Evolutionary conservation across 23 tunicate genomes (phyloP), one percentile per base, ranked within the genome.

Genomic region (Halocynthia roretzi): DNA sequence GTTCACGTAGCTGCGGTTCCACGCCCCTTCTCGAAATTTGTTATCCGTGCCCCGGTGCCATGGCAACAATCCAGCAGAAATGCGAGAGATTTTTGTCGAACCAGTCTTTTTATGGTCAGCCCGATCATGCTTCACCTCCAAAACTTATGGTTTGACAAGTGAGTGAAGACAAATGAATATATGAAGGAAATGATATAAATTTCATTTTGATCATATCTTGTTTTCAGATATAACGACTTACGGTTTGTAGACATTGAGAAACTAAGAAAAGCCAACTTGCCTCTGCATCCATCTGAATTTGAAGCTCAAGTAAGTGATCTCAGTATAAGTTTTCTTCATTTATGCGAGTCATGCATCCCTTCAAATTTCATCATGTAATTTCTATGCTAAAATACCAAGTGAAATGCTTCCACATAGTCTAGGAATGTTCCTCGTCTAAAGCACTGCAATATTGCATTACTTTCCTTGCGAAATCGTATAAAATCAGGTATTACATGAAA

Each of bases 1-100:
- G 90, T 91, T 21, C 84, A 86, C 18, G 84, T 91, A 7, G 15
- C 77, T 12, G 86, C 86, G 7, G 71, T 85, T 60, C 97, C 97
- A 6, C 82, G 82, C 17, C 84, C 86, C n/a, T 85, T 85, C 70
- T 48, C 22, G 40, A 83, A 52, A 15, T 72, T 77, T 15, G 76
- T 71, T 7, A 87, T 93, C 76, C 80, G 98, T 7, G 98, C 98
- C 7, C 98, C 98, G 22, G 98, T 93, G 40, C 98, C 98, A n/a
- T 93, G 98, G 98, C 67, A 76, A 10, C 52, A 62, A 17, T 75
- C 75, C 12, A 80, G 80, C 72, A 12, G 63, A 50, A 6, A 61
- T 8, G 85, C 98, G n/a, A 75, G 89, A 49, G 86, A 84, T 64
- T 81, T 54, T 71, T 93, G 98, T 84, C 80, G 85, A 80, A 51